Percentiles rank a stretch among this genome's conserved stretches.
Evolutionary conservation across 2,113 vertebrate genomes (phyloP).

Genomic region (Apteryx owenii): DNA sequence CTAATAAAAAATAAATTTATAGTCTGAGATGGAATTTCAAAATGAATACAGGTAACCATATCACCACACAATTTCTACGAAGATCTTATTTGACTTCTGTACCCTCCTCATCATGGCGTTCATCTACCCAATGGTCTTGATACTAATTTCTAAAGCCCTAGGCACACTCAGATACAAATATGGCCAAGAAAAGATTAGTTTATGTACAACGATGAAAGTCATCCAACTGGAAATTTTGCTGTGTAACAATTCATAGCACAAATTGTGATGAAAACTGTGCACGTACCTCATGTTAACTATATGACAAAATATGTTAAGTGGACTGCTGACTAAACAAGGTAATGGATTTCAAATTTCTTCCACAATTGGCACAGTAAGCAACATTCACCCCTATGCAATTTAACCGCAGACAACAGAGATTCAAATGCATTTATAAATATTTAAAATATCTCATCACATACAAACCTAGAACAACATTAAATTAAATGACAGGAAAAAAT

Average conservation of each 20-base stretch:
- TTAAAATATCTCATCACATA: not conserved
- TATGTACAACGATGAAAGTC: not conserved
- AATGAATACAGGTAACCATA: conserved; percentile 27
- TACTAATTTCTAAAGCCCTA: not conserved
- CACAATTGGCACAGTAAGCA: not conserved
- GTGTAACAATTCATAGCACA: not conserved
- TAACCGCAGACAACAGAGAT: not conserved
- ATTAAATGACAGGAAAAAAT: not conserved
- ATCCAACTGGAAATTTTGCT: conserved; percentile 31
- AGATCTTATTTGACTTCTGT: conserved; percentile 21
- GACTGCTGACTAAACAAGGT: conserved; percentile 19
- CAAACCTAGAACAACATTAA: not conserved
- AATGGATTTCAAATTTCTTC: not conserved
- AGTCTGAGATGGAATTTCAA: conserved; percentile 21
- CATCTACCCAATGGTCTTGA: not conserved
- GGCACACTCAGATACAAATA: not conserved
- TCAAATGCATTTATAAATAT: not conserved
- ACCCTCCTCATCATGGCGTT: not conserved
- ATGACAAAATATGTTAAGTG: not conserved
- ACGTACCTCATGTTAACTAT: not conserved
- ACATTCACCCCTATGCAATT: not conserved
- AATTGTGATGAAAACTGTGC: not conserved
- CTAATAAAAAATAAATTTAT: not conserved
- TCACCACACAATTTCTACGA: not conserved
- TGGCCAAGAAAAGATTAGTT: not conserved